phyloP scores from a whole-genome alignment of 2,797 vertebrate species.

The Pseudochaenichthys georgianus region DNA sequence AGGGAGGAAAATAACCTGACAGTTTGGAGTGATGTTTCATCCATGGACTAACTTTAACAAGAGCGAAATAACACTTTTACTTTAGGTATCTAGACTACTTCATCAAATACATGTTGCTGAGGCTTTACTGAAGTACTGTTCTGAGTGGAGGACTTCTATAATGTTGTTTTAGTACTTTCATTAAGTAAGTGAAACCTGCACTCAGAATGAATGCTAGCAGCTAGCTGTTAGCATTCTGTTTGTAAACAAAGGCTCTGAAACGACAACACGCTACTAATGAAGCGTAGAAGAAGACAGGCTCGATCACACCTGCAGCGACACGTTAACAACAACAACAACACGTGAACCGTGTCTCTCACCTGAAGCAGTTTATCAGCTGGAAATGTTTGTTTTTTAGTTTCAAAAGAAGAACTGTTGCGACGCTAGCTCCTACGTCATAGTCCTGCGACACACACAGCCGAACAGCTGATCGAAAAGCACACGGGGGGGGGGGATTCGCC shows the following conservation, averaged over 20 bases:
- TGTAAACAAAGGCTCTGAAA: constrained; percentile 6
- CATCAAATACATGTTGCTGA: too few species aligned
- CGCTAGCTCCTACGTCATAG: constrained; percentile 34
- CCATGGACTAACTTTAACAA: too few species aligned
- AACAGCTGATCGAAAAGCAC: neutral
- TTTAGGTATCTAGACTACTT: too few species aligned
- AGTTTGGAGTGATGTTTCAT: too few species aligned
- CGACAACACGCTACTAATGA: neutral
- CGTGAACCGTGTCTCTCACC: constrained; percentile 3
- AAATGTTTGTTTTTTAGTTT: neutral
- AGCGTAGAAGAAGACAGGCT: neutral
- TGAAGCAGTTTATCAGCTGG: neutral
- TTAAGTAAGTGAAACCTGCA: neutral
- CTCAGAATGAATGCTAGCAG: neutral
- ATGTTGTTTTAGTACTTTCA: neutral
- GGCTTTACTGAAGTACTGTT: too few species aligned
- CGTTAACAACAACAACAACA: too few species aligned
- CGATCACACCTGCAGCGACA: too few species aligned
- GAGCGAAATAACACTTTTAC: too few species aligned
- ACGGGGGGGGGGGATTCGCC: too few species aligned
- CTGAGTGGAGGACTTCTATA: neutral
- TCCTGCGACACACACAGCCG: constrained; percentile 17
- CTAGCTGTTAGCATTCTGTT: neutral
- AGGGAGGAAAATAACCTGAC: too few species aligned
- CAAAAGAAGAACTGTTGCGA: neutral